Conservation (phyloP, 53 echinoderm and acorn worm genomes). For the Patiria pectinifera region DNA sequence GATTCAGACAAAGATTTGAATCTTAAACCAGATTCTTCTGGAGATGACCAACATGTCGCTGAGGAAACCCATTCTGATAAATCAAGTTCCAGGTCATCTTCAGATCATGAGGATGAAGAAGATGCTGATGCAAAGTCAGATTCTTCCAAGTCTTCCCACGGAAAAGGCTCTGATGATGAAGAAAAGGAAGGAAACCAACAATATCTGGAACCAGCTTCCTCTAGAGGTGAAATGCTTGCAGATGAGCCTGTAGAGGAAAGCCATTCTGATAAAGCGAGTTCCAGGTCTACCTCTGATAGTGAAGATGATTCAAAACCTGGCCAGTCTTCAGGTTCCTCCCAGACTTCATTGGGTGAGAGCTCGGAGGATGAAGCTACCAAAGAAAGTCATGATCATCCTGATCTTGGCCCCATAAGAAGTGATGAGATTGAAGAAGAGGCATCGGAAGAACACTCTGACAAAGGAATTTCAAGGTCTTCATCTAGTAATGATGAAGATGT, state of each 20-base stretch:
- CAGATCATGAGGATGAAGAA: neutral
- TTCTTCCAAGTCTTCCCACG: neutral
- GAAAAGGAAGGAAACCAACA: neutral
- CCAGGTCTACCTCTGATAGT: constrained; percentile 9
- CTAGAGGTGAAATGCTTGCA: neutral
- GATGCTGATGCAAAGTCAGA: neutral
- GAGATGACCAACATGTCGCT: too few relatives aligned
- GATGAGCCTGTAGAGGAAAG: neutral
- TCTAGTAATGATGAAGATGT: constrained; percentile 52
- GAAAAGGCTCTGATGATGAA: neutral
- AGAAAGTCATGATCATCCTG: constrained; percentile 23
- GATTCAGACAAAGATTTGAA: too few relatives aligned
- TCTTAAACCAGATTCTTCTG: too few relatives aligned
- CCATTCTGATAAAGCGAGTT: neutral
- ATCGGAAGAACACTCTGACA: constrained; percentile 13
- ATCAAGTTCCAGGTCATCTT: neutral
- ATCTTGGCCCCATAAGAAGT: constrained; percentile 16
- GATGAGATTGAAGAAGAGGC: constrained; percentile 7
- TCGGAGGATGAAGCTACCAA: constrained; percentile 11
- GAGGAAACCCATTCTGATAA: neutral
- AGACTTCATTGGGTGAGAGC: neutral
- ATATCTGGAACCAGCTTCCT: neutral
- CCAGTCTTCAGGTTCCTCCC: neutral
- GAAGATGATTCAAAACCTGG: neutral
- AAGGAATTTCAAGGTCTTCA: constrained; percentile 9